Evolutionary conservation across 2,797 vertebrate genomes (phyloP), one percentile per base, ranked within the genome.

Genomic region (Dipus sagitta): DNA sequence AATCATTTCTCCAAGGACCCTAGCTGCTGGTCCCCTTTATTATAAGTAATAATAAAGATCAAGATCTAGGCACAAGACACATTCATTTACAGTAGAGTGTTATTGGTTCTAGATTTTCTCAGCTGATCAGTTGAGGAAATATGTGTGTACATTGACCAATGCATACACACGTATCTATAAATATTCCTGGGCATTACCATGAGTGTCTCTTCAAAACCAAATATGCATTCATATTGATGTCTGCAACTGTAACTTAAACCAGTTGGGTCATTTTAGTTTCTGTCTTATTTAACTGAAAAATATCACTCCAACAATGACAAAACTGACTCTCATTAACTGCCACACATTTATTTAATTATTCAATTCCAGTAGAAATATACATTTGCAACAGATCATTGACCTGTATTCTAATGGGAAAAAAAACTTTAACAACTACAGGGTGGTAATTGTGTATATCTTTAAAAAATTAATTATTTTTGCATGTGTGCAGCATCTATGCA

Each of bases 1-100:
- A 72, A 76, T 18, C 38, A 62, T 38, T 32, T 88, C 74, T 87
- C 38, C 12, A 70, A 64, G 32, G 10, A 72, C 9, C 9, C 2
- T 52, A 11, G 4, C 52, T 71, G n/a, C 60, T n/a, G 34, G 18
- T 80, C 5, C 52, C 17, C 0, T 24, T 86, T 34, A 71, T 20
- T 76, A 74, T 68, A 71, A 75, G 60, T 32, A 32, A 60, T 62
- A 74, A 74, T 93, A 75, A 80, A 94, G 76, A 70, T 47, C 18
- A 89, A 88, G n/a, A 75, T 75, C 34, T 30, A 21, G 21, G 30
- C 2, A 65, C 28, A 18, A 81, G 47, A n/a, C 26, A 28, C 60
- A 42, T 13, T 86, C 42, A 11, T 3, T 62, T 21, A 3, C n/a
- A 34, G 32, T 15, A 26, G 12, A 24, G 3, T 38, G 28, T n/a